Conservation (phyloP, 2,888 invertebrate genomes). For the Cerastis leucographa region DNA sequence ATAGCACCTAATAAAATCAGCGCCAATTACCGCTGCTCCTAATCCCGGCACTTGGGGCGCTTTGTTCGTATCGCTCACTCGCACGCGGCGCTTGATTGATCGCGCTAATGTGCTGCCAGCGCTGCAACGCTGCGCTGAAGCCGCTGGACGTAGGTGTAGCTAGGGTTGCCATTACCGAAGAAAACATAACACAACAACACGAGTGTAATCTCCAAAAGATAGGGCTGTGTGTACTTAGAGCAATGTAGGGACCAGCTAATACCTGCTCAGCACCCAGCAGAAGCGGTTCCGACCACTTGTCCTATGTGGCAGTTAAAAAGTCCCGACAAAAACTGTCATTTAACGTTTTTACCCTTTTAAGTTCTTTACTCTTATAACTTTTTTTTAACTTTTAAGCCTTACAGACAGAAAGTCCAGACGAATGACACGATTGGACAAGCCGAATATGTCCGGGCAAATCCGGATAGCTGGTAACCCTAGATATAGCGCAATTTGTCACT, state of each 20-base stretch:
- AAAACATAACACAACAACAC: background rate
- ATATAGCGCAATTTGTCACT: conserved; percentile 52
- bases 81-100: conserved; percentile 79
- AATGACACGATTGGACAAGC: background rate
- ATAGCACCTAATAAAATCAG: conserved; percentile 34
- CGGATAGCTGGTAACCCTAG: conserved; percentile 6
- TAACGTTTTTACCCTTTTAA: background rate
- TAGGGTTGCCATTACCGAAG: background rate
- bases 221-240: background rate
- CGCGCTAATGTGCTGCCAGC: conserved; percentile 68
- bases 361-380: background rate
- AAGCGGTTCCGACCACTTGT: background rate
- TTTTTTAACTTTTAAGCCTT: background rate
- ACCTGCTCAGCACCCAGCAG: background rate
- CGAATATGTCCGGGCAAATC: conserved; percentile 1
- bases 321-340: background rate
- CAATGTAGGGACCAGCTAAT: background rate
- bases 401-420: background rate
- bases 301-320: background rate
- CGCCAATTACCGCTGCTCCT: conserved; percentile 32
- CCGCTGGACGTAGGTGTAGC: background rate
- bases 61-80: conserved; percentile 63
- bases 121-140: conserved; percentile 19
- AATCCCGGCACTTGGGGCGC: conserved; percentile 27
- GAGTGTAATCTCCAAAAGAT: background rate